These are phyloP conservation scores for Drosophila vallismaia DNA, from an alignment of 2,888 invertebrate species.

Conservation along the genomic window DNA sequence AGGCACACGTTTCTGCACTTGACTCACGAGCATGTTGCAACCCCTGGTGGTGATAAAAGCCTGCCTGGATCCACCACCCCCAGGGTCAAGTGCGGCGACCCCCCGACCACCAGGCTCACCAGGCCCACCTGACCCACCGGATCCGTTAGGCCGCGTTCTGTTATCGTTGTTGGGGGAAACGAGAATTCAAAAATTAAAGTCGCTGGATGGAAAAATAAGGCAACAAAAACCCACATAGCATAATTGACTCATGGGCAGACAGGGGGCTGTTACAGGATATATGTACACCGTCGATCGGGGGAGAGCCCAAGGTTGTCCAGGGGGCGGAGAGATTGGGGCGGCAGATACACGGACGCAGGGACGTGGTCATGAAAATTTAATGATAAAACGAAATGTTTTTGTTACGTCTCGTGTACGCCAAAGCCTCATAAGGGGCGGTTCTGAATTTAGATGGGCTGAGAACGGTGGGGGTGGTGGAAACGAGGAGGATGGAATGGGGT, in stretches of 20 bases:
- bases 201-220: constrained; percentile 54
- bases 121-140: constrained; percentile 6
- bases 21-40: constrained; percentile 66
- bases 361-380: constrained; percentile 83
- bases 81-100: constrained; percentile 65
- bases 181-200: constrained; percentile 70
- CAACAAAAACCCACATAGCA: constrained; percentile 43
- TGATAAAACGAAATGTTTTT: constrained; percentile 80
- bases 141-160: constrained; percentile 6
- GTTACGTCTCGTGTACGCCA: constrained; percentile 56
- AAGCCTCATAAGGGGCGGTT: constrained; percentile 37
- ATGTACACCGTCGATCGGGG: constrained; percentile 29
- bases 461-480: background rate
- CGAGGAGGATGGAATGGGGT: constrained; percentile 15
- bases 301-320: constrained; percentile 36
- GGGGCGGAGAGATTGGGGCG: constrained; percentile 20
- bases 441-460: constrained; percentile 5
- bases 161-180: constrained; percentile 47
- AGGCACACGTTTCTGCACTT: constrained; percentile 80
- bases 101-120: constrained; percentile 64
- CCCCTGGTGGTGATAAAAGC: constrained; percentile 66
- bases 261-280: constrained; percentile 28
- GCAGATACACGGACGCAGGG: constrained; percentile 51
- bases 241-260: constrained; percentile 74
- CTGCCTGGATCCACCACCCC: constrained; percentile 52